These are phyloP conservation scores for Chrysomallon squamiferum DNA, from an alignment of 1,140 invertebrate species.

Conservation along the genomic window DNA sequence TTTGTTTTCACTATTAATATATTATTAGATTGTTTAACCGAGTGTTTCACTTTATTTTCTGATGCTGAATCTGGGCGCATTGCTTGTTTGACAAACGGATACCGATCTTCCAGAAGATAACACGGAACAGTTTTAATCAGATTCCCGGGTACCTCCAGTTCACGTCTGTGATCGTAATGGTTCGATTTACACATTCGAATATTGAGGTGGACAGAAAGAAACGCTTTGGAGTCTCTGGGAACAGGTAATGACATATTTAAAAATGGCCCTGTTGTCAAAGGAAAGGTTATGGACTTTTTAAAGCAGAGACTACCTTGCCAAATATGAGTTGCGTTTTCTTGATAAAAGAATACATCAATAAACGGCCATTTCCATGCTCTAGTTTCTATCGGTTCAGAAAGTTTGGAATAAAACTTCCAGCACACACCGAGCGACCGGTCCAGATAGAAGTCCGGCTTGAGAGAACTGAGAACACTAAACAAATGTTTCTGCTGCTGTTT, in stretches of 20 bases:
- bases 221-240: conserved; percentile 7
- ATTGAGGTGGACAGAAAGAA: conserved; percentile 2
- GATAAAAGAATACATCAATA: conserved; percentile 27
- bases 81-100: not conserved
- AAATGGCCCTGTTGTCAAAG: conserved; percentile 13
- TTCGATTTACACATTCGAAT: conserved; percentile 10
- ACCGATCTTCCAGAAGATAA: not conserved
- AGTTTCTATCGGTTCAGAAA: conserved; percentile 2
- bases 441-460: conserved; percentile 12
- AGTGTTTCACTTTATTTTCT: too few species aligned
- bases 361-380: conserved; percentile 23
- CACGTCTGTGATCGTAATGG: conserved; percentile 11
- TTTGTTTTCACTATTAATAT: too few species aligned
- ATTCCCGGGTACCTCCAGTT: not conserved
- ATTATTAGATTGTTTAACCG: too few species aligned
- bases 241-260: conserved; percentile 15
- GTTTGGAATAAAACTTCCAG: conserved; percentile 29
- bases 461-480: not conserved
- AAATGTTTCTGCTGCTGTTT: conserved; percentile 9
- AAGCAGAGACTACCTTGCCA: conserved; percentile 18
- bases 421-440: conserved; percentile 3
- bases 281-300: conserved; percentile 20
- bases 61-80: too few species aligned
- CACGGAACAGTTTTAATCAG: not conserved
- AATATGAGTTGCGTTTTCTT: conserved; percentile 27